phyloP scores from a whole-genome alignment of 2,797 vertebrate genomes.

The Nannoperca australis region DNA sequence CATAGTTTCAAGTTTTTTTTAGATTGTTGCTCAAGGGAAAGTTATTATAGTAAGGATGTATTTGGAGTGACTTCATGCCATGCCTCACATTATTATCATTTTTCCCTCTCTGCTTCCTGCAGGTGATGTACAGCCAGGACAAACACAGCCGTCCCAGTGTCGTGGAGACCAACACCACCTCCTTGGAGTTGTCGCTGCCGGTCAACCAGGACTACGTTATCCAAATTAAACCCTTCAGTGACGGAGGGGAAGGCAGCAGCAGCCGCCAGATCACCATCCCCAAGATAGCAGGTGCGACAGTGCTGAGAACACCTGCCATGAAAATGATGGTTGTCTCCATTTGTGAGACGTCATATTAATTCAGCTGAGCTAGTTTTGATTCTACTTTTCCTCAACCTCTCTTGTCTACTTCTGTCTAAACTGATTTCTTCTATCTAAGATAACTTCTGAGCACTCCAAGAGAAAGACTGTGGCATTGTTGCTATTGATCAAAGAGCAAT shows the following conservation, averaged over 20 bases:
- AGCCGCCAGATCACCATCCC: conserved; percentile 95
- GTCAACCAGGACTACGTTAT: conserved; percentile 94
- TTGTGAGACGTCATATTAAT: not conserved
- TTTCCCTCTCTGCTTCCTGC: conserved; percentile 35
- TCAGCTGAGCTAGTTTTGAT: not conserved
- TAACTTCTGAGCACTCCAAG: not conserved
- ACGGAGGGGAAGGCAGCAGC: conserved; percentile 95
- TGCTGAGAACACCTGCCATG: conserved; percentile 9
- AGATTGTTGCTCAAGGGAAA: not conserved
- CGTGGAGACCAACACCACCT: conserved; percentile 96
- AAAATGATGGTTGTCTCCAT: not conserved
- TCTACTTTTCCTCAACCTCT: not conserved
- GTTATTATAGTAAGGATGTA: not conserved
- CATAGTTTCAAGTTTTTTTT: not conserved
- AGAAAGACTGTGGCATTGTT: conserved; percentile 6
- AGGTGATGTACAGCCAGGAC: conserved; percentile 96
- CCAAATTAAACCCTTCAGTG: conserved; percentile 95
- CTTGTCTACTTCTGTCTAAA: not conserved
- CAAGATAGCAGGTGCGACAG: conserved; percentile 84
- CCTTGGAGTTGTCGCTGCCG: conserved; percentile 93
- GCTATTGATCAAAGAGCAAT: conserved; percentile 4
- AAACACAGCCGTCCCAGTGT: conserved; percentile 90
- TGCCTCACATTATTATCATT: conserved; percentile 10
- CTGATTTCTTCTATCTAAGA: not conserved
- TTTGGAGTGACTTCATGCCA: not conserved